Percentiles rank a stretch among this genome's conserved stretches.
phyloP scores from a whole-genome alignment of 2,888 invertebrate species.

The Hypena proboscidalis region DNA sequence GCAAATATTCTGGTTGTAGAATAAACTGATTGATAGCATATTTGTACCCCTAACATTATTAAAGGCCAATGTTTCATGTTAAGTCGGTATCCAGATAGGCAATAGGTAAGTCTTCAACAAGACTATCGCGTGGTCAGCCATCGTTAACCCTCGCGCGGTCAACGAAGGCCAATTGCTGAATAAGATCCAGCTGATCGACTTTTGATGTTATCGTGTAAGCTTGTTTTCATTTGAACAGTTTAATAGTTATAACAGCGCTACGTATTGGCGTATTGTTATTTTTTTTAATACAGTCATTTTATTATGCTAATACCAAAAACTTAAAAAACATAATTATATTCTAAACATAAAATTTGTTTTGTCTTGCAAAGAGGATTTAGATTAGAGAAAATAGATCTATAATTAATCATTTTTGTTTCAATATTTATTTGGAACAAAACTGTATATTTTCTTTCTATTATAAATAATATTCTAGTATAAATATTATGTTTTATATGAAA shows the following conservation, averaged over 20 bases:
- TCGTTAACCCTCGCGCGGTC: conserved; percentile 40
- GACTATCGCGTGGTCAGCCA: conserved; percentile 35
- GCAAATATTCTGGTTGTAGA: no score
- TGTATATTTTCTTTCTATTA: no score
- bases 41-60: not conserved
- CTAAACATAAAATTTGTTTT: no score
- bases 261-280: not conserved
- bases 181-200: conserved; percentile 30
- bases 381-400: no score
- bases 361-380: no score
- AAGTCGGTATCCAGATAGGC: conserved; percentile 21
- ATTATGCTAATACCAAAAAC: no score
- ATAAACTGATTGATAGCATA: no score
- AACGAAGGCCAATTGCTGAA: conserved; percentile 31
- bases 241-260: not conserved
- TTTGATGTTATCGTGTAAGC: conserved; percentile 22
- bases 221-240: conserved; percentile 12
- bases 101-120: conserved; percentile 38
- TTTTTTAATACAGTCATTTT: not conserved
- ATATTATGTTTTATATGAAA: no score
- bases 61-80: not conserved
- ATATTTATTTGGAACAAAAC: no score
- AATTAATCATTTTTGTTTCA: no score
- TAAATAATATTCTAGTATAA: no score
- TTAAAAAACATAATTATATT: no score